phyloP scores from a whole-genome alignment of 2,888 invertebrate species.

The Drosophila histrio region DNA sequence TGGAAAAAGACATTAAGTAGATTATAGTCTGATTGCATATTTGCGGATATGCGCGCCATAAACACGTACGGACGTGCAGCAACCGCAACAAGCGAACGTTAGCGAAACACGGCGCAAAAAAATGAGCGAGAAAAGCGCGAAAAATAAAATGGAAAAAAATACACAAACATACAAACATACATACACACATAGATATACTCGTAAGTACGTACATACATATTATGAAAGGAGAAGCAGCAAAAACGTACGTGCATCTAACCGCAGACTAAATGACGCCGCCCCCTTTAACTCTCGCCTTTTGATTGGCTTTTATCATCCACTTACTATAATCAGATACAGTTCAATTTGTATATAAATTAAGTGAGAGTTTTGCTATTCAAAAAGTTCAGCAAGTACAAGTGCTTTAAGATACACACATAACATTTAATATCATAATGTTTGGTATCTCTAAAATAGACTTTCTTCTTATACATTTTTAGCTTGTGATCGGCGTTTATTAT shows the following conservation, averaged over 20 bases:
- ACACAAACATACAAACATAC: constrained; percentile 16
- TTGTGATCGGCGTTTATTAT: too few species aligned
- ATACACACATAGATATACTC: not conserved
- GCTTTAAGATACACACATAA: too few species aligned
- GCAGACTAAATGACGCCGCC: constrained; percentile 75
- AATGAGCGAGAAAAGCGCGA: constrained; percentile 29
- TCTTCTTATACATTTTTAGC: too few species aligned
- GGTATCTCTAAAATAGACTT: too few species aligned
- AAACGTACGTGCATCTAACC: constrained; percentile 79
- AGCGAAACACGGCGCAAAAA: constrained; percentile 53
- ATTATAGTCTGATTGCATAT: constrained; percentile 80
- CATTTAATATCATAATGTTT: not conserved
- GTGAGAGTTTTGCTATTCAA: not conserved
- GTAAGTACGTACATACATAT: constrained; percentile 23
- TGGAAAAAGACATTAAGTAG: constrained; percentile 79
- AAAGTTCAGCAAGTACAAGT: too few species aligned
- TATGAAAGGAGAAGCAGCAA: constrained; percentile 68
- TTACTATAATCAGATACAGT: too few species aligned
- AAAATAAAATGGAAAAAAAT: constrained; percentile 24
- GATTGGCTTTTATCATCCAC: too few species aligned
- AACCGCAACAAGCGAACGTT: constrained; percentile 72
- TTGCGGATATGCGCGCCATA: constrained; percentile 80
- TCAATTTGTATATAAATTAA: not conserved
- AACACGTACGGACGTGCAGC: constrained; percentile 80
- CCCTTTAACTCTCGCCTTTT: not conserved